Evolutionary conservation across 2,113 vertebrate species (phyloP).

Genomic region (Dicerorhinus sumatrensis): DNA sequence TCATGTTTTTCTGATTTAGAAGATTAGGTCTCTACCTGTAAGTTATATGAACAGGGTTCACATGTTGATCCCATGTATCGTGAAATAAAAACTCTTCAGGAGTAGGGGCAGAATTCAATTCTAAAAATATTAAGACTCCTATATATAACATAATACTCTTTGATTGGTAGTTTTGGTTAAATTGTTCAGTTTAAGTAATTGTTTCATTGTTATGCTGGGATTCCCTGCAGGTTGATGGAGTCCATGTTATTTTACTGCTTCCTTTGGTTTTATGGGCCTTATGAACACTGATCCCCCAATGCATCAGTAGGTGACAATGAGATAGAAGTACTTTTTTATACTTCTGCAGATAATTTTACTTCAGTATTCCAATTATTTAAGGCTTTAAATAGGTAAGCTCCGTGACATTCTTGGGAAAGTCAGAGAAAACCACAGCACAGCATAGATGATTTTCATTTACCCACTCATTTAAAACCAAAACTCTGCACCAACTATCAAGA

Average conservation of each 20-base stretch:
- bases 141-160: not conserved
- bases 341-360: not conserved
- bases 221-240: not conserved
- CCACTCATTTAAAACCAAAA: not conserved
- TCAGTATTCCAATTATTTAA: not conserved
- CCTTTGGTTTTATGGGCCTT: not conserved
- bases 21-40: not conserved
- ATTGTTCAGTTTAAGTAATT: slow-evolving; percentile 17
- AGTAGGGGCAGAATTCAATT: not conserved
- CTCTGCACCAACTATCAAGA: not conserved
- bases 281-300: not conserved
- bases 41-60: not conserved
- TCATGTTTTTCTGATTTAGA: not conserved
- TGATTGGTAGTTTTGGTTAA: not conserved
- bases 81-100: not conserved
- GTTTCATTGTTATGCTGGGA: not conserved
- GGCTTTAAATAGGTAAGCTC: not conserved
- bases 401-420: not conserved
- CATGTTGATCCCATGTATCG: not conserved
- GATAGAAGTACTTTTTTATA: not conserved
- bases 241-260: not conserved
- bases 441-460: not conserved
- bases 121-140: not conserved
- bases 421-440: not conserved
- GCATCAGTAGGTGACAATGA: not conserved